These are phyloP conservation scores for Troides helena DNA, from an alignment of 2,888 invertebrate species.

Conservation along the genomic window DNA sequence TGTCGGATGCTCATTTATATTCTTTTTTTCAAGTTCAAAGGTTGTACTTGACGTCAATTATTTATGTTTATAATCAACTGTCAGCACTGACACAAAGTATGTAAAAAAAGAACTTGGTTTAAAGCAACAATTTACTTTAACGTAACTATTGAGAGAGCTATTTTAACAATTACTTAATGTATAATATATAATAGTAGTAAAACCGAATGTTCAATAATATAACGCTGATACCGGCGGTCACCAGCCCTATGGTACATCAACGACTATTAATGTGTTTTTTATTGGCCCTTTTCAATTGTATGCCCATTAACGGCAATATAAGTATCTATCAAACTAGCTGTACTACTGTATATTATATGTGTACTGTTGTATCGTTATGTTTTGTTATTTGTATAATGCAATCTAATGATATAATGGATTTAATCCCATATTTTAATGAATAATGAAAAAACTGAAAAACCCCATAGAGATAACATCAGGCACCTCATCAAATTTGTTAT, in stretches of 20 bases:
- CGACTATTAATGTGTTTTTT: constrained; percentile 56
- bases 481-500: neutral
- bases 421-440: neutral
- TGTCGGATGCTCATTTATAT: constrained; percentile 11
- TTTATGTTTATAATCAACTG: neutral
- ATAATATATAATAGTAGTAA: neutral
- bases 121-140: no score
- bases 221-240: constrained; percentile 17
- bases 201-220: constrained; percentile 23
- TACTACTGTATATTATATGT: neutral
- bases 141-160: no score
- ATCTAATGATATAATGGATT: no score
- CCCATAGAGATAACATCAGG: neutral
- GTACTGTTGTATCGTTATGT: neutral
- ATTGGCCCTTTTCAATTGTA: constrained; percentile 61
- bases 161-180: no score
- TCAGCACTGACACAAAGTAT: neutral
- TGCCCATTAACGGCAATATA: constrained; percentile 40
- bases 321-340: constrained; percentile 32
- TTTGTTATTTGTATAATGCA: no score
- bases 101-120: neutral
- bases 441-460: neutral
- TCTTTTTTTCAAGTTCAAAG: constrained; percentile 13
- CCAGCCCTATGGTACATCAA: constrained; percentile 52
- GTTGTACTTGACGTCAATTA: constrained; percentile 7